phyloP scores from a whole-genome alignment of 2,113 vertebrate genomes.

The Megaceryle maxima region DNA sequence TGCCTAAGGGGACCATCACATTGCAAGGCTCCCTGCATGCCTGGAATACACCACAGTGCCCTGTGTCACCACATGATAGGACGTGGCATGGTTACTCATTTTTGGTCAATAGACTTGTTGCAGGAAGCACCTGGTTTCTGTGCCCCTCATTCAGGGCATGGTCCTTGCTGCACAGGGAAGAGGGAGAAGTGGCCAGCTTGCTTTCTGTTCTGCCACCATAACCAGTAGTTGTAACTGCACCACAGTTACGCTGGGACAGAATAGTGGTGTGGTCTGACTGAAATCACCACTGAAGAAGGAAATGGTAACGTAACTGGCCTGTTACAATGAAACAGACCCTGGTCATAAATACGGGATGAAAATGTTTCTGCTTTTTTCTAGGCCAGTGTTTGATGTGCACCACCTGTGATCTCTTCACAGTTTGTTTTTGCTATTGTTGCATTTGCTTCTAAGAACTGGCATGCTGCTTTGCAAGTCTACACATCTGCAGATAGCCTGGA shows the following conservation, averaged over 20 bases:
- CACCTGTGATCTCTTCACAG: neutral
- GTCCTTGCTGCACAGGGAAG: neutral
- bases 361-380: neutral
- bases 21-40: neutral
- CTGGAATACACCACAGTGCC: rapidly evolving
- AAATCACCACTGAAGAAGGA: neutral
- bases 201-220: no score
- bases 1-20: rapidly evolving
- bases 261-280: neutral
- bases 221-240: rapidly evolving
- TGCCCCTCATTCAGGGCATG: neutral
- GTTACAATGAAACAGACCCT: neutral
- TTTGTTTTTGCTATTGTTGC: neutral
- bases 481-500: neutral
- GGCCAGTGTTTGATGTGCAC: neutral
- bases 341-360: neutral
- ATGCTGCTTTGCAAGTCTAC: neutral
- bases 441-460: neutral
- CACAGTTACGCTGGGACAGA: neutral
- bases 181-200: rapidly evolving
- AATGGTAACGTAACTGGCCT: rapidly evolving
- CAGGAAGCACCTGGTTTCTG: neutral
- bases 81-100: rapidly evolving
- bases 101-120: rapidly evolving
- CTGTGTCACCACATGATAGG: rapidly evolving